Base-by-base conservation (phyloP, 1,140 invertebrate genomes). In the Magallana ariakensis region DNA sequence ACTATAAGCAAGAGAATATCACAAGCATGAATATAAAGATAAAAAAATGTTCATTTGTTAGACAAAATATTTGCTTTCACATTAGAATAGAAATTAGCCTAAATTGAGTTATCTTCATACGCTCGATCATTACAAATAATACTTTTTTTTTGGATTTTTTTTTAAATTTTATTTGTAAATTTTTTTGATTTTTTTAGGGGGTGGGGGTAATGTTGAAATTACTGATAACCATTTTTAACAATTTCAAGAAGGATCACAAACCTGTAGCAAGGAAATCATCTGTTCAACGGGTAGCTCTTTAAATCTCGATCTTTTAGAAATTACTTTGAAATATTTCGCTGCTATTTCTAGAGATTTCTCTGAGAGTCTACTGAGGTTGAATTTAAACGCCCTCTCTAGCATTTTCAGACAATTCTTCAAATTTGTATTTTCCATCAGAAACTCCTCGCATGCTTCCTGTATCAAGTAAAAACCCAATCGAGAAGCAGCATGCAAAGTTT, bases 391-490 rank as follows among this genome's bases (percentile, higher is more conserved):
- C 3, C 87, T 88, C 8, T 88, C 86, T 2, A 91, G 15, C 57
- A 91, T 75, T 60, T 87, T 85, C 9, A 92, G 62, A 82, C 91
- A 92, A 55, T 90, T 92, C 13, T 91, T 90, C 0, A 58, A 62
- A 56, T 56, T 84, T 13, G 88, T 53, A 33, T 88, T 88, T 15
- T 91, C 89, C 0, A 85, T 58, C 2, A 92, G 83, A 85, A 90
- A 92, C 58, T 88, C 86, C 57, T 91, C 90, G 70, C 91, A 92
- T 0, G 90, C 90, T 55, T 91, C 90, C 13, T 90, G 86, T 6
- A 91, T 86, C 0, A 85, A 60, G 22, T 85, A 91, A 87, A 92
- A 89, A 10, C 89, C 90, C 0, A 92, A 82, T 46, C 62, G 62
- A 16, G 62, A 60, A 11, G 91, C 87, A 11, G 91, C 87, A n/a